Evolutionary conservation across 2,797 vertebrate genomes (phyloP).

Genomic region (Hemibagrus guttatus): DNA sequence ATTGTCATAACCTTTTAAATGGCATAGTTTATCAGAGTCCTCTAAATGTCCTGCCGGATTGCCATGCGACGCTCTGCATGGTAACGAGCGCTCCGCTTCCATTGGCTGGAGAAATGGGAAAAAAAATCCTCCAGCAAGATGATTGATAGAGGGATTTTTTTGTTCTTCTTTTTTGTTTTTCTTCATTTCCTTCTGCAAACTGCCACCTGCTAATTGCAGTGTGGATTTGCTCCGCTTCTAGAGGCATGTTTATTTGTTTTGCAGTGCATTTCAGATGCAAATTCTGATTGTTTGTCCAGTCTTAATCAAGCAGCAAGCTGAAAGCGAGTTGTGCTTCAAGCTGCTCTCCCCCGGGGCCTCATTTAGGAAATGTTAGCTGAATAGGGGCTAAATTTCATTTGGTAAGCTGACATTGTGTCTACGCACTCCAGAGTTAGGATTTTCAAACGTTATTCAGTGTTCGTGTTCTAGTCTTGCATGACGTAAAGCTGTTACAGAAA

Average conservation of each 20-base stretch:
- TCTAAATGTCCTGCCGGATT: constrained; percentile 78
- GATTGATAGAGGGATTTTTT: constrained; percentile 26
- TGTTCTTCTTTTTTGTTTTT: constrained; percentile 47
- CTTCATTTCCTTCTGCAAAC: constrained; percentile 71
- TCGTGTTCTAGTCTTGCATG: not conserved
- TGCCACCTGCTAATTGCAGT: constrained; percentile 76
- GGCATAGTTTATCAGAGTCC: constrained; percentile 82
- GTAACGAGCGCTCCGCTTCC: constrained; percentile 68
- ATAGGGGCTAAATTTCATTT: constrained; percentile 76
- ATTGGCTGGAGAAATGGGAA: constrained; percentile 58
- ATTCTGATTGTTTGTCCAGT: constrained; percentile 75
- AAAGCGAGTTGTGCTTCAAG: constrained; percentile 67
- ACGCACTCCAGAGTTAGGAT: constrained; percentile 15
- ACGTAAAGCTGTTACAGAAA: not conserved
- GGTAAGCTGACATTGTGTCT: constrained; percentile 67
- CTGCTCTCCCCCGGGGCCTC: constrained; percentile 73
- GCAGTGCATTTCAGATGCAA: constrained; percentile 76
- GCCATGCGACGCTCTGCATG: constrained; percentile 59
- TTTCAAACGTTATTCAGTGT: constrained; percentile 25
- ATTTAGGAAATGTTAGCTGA: constrained; percentile 80
- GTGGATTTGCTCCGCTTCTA: constrained; percentile 62
- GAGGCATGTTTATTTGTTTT: constrained; percentile 54
- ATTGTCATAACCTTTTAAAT: constrained; percentile 86
- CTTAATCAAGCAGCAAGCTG: constrained; percentile 69
- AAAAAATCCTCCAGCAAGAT: constrained; percentile 22